Conservation (phyloP, 2,888 invertebrate genomes). For the Acleris cristana region DNA sequence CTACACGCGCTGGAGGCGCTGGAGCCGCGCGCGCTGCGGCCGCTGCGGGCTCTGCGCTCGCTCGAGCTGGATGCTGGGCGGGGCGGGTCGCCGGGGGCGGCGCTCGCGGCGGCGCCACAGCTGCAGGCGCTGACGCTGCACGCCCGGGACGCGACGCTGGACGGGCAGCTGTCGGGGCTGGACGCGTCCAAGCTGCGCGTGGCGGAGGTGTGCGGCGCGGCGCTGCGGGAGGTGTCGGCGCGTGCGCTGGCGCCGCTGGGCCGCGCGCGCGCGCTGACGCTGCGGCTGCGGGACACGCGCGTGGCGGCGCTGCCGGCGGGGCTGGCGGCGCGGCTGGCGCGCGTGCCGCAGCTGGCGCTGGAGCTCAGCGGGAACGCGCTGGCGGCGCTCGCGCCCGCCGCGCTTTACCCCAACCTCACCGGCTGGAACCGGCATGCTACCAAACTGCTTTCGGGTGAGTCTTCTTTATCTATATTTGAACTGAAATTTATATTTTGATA, state of each 20-base stretch:
- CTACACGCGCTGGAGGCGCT: slow-evolving; percentile 86
- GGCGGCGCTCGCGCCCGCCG: slow-evolving; percentile 87
- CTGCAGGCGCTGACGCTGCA: slow-evolving; percentile 75
- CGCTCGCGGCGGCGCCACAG: slow-evolving; percentile 50
- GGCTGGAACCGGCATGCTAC: slow-evolving; percentile 93
- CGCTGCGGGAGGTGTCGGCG: slow-evolving; percentile 86
- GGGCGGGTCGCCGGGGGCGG: slow-evolving; percentile 81
- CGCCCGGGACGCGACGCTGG: slow-evolving; percentile 86
- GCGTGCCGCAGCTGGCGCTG: slow-evolving; percentile 89
- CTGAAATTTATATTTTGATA: too few species aligned
- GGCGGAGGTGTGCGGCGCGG: slow-evolving; percentile 89
- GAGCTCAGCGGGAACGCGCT: slow-evolving; percentile 91
- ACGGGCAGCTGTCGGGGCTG: slow-evolving; percentile 87
- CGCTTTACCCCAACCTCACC: slow-evolving; percentile 91
- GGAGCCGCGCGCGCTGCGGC: slow-evolving; percentile 87
- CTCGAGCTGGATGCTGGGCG: slow-evolving; percentile 86
- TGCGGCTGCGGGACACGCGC: slow-evolving; percentile 88
- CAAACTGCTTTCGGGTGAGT: slow-evolving; percentile 88
- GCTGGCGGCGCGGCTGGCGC: slow-evolving; percentile 86
- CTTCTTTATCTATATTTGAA: not conserved
- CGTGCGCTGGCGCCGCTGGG: slow-evolving; percentile 88
- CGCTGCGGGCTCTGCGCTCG: slow-evolving; percentile 86
- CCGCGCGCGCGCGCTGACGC: slow-evolving; percentile 86
- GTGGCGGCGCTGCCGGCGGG: slow-evolving; percentile 89
- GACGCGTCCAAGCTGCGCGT: slow-evolving; percentile 89